phyloP scores from a whole-genome alignment of 2,113 vertebrate genomes.

The Brachyhypopomus occidentalis region DNA sequence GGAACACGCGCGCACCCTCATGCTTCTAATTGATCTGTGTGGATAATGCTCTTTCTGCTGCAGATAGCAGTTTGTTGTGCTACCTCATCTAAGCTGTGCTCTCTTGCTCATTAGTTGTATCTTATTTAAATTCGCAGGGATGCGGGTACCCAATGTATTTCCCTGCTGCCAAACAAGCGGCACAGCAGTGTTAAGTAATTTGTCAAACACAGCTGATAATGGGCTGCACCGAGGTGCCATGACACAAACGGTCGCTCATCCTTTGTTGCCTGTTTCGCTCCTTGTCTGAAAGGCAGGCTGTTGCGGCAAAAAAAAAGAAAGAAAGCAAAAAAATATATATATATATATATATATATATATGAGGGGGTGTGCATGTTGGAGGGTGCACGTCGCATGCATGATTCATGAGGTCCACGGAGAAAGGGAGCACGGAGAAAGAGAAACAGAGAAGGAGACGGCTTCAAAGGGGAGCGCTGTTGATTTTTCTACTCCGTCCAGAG shows the following conservation, averaged over 20 bases:
- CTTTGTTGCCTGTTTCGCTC: conserved; percentile 63
- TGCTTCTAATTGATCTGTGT: conserved; percentile 69
- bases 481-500: conserved; percentile 72
- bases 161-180: conserved; percentile 49
- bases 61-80: conserved; percentile 52
- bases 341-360: conserved; percentile 36
- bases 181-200: conserved; percentile 71
- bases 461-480: conserved; percentile 75
- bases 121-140: conserved; percentile 45
- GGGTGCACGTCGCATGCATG: conserved; percentile 72
- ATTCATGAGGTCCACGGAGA: conserved; percentile 79
- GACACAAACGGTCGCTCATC: conserved; percentile 62
- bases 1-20: not conserved
- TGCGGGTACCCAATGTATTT: conserved; percentile 27
- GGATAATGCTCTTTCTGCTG: conserved; percentile 50
- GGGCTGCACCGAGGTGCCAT: conserved; percentile 60
- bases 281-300: conserved; percentile 53
- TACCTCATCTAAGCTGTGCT: conserved; percentile 64
- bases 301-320: conserved; percentile 22
- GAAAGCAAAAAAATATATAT: conserved; percentile 49
- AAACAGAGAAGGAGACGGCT: conserved; percentile 66
- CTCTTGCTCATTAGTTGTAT: conserved; percentile 68
- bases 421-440: conserved; percentile 66
- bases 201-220: conserved; percentile 74
- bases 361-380: conserved; percentile 56